Evolutionary conservation across 2,113 vertebrate genomes (phyloP).

Genomic region (Calyptommatus sinebrachiatus): DNA sequence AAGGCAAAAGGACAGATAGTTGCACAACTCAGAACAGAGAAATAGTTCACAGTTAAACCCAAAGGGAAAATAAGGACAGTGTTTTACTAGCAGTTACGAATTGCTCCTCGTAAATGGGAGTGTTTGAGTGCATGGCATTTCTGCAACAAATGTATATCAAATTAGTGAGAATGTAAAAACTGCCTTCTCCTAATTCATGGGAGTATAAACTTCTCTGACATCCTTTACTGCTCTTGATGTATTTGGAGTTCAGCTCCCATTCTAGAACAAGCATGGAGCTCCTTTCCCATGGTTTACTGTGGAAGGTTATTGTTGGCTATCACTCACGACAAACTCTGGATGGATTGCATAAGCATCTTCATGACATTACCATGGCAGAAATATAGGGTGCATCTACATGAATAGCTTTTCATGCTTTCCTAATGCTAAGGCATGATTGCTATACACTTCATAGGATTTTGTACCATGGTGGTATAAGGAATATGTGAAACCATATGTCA

Average conservation of each 20-base stretch:
- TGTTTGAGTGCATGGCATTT: background rate
- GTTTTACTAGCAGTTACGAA: background rate
- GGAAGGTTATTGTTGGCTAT: background rate
- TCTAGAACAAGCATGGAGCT: background rate
- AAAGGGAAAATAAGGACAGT: background rate
- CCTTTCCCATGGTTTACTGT: background rate
- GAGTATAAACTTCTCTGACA: background rate
- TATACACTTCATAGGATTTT: no score
- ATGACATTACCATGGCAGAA: no score
- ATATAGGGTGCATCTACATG: no score
- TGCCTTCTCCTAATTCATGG: background rate
- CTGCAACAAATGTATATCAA: background rate
- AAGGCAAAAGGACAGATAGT: no score
- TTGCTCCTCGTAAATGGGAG: background rate
- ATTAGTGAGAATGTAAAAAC: background rate
- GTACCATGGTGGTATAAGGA: no score
- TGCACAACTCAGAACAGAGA: background rate
- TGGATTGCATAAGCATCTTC: no score
- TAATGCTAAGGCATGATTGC: no score
- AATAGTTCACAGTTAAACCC: background rate
- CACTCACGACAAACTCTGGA: no score
- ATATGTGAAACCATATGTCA: no score
- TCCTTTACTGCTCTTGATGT: background rate
- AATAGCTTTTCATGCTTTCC: no score
- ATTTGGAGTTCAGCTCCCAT: background rate